Evolutionary conservation across 2,888 invertebrate genomes (phyloP).

Genomic region (Lithophane semibrunnea): DNA sequence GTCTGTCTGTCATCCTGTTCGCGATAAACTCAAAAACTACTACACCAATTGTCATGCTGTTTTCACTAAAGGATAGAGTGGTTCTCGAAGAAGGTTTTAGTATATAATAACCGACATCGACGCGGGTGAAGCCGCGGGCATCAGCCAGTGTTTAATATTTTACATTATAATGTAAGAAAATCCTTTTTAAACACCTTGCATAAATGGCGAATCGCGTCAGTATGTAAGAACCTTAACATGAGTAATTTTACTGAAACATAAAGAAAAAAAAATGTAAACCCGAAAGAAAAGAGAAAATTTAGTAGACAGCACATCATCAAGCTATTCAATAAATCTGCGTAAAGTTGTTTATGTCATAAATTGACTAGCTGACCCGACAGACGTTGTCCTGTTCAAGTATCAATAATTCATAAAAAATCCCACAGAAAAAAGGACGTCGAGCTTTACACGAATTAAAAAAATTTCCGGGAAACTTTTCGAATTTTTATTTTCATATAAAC

Average conservation of each 20-base stretch:
- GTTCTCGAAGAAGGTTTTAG: too few species aligned
- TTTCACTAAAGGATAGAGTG: too few species aligned
- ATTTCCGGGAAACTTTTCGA: not conserved
- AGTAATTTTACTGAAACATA: slow-evolving; percentile 1
- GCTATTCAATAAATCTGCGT: too few species aligned
- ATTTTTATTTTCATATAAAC: not conserved
- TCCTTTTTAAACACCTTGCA: not conserved
- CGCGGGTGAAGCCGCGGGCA: too few species aligned
- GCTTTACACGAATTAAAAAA: not conserved
- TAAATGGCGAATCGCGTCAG: too few species aligned
- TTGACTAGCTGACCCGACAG: not conserved
- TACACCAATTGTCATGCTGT: too few species aligned
- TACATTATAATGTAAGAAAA: not conserved
- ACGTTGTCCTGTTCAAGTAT: not conserved
- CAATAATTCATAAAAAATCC: not conserved
- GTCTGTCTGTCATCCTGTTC: too few species aligned
- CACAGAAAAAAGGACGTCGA: not conserved
- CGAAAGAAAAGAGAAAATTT: not conserved
- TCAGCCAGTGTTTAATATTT: too few species aligned
- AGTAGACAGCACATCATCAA: not conserved
- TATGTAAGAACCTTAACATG: too few species aligned
- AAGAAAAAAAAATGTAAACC: not conserved
- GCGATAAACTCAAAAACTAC: too few species aligned
- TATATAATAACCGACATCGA: too few species aligned
- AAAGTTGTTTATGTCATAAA: not conserved